These are phyloP conservation scores for Stegophylla sp. DNA, from an alignment of 2,888 invertebrate species.

Conservation along the genomic window DNA sequence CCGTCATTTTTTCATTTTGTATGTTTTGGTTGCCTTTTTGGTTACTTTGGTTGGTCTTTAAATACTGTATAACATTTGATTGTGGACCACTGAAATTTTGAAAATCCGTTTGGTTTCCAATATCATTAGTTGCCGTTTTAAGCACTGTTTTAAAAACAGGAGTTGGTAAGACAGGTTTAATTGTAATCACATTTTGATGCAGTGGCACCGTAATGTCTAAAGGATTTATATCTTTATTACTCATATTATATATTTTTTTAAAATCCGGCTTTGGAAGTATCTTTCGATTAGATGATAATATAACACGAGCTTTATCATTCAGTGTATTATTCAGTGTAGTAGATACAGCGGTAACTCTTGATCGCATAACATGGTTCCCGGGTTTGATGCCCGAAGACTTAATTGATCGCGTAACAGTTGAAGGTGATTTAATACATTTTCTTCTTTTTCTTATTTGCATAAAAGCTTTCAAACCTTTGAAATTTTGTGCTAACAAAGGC, in stretches of 20 bases:
- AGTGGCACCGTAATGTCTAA: conserved; percentile 43
- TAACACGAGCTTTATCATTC: too few species aligned
- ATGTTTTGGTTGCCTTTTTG: too few species aligned
- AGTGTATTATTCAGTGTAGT: too few species aligned
- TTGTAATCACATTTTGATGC: conserved; percentile 46
- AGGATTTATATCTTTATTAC: too few species aligned
- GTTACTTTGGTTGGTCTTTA: conserved; percentile 85
- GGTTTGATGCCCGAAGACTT: too few species aligned
- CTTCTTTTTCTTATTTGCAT: conserved; percentile 57
- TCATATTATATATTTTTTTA: too few species aligned
- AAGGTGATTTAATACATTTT: conserved; percentile 46
- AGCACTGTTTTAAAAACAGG: conserved; percentile 63
- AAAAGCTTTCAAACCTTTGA: conserved; percentile 34
- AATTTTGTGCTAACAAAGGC: conserved; percentile 50
- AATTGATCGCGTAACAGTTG: conserved; percentile 39
- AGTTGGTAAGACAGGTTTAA: conserved; percentile 37
- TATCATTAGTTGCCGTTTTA: conserved; percentile 61
- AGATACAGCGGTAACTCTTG: conserved; percentile 50
- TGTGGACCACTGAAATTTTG: conserved; percentile 71
- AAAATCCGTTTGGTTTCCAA: conserved; percentile 67
- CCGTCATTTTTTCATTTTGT: conserved; percentile 57
- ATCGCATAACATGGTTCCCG: too few species aligned
- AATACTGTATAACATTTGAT: conserved; percentile 87
- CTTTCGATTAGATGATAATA: conserved; percentile 50
- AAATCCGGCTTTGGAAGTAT: conserved; percentile 49